These are phyloP conservation scores for Drosophila emarginata DNA, from an alignment of 2,888 invertebrate species.

Conservation along the genomic window DNA sequence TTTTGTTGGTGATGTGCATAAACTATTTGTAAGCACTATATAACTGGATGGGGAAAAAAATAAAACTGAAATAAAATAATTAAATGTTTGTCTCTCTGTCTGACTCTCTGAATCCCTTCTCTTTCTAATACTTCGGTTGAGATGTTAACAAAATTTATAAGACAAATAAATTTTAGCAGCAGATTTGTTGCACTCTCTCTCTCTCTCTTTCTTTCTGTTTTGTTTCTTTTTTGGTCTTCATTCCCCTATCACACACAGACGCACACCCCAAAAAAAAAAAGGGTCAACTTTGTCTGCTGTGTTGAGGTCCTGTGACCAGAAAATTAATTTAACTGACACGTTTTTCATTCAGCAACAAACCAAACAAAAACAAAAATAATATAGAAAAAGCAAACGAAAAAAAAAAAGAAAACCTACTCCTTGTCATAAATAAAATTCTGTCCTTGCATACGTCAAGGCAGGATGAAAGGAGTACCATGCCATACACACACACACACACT, in stretches of 20 bases:
- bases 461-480: not conserved
- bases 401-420: constrained; percentile 19
- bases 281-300: constrained; percentile 28
- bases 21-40: constrained; percentile 42
- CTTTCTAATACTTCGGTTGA: constrained; percentile 39
- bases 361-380: constrained; percentile 4
- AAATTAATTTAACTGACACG: constrained; percentile 69
- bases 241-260: not conserved
- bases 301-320: constrained; percentile 52
- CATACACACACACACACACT: not conserved
- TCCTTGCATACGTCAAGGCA: not conserved
- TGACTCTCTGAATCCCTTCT: constrained; percentile 22
- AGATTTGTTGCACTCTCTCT: constrained; percentile 54
- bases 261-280: constrained; percentile 16
- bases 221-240: not conserved
- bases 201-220: not conserved
- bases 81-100: constrained; percentile 39
- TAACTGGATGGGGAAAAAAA: not conserved
- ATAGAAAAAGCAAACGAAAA: constrained; percentile 17
- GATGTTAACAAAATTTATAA: constrained; percentile 73
- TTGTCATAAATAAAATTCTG: constrained; percentile 21
- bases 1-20: constrained; percentile 35
- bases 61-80: constrained; percentile 38
- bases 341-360: constrained; percentile 51
- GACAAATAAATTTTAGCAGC: constrained; percentile 66